Evolutionary conservation across 2,113 vertebrate genomes (phyloP), one percentile per base, ranked within the genome.

Genomic region (Dasypus novemcinctus): DNA sequence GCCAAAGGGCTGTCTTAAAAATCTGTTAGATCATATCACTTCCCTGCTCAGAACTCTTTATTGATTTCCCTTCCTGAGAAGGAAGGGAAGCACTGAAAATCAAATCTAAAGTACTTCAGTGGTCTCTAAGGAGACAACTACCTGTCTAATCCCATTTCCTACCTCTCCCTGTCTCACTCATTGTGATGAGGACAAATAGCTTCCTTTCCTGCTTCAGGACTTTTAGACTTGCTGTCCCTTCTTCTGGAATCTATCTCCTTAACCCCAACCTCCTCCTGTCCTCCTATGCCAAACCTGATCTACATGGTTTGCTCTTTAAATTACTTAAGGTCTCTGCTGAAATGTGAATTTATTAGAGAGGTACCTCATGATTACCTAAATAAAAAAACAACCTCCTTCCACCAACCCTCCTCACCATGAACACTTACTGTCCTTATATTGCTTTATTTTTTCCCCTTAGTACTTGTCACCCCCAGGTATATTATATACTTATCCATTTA

Each of bases 261-360:
- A 7, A 46, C 25, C 71, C 71, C 23, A 57, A 11, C 23, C 63
- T 52, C 21, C 15, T 3, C 2, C 4, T 6, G 17, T 5, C 10
- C 8, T 2, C 43, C 12, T 10, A 3, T 1, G 14, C 18, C 41
- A 25, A 59, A 36, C 9, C 27, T 0, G n/a, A 38, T n/a, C 31
- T 33, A 71, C 36, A 9, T 7, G 21, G 14, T 46, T 85, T 59
- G 6, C 68, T 59, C 6, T 38, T 84, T 57, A 68, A 69, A n/a
- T 52, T 71, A 79, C 15, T 71, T 80, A 17, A 54, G 21, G 63
- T 85, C 61, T 87, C 43, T 31, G 21, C 3, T 72, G 64, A n/a
- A 71, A 49, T 23, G 83, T 7, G 36, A 41, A 78, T 83, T 83
- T 69, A 82, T 76, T 59, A 74, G 33, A 43, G 74, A 64, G 68